Evolutionary conservation across 2,797 vertebrate species (phyloP), one percentile per base, ranked within the genome.

Genomic region (Acanthis flammea): DNA sequence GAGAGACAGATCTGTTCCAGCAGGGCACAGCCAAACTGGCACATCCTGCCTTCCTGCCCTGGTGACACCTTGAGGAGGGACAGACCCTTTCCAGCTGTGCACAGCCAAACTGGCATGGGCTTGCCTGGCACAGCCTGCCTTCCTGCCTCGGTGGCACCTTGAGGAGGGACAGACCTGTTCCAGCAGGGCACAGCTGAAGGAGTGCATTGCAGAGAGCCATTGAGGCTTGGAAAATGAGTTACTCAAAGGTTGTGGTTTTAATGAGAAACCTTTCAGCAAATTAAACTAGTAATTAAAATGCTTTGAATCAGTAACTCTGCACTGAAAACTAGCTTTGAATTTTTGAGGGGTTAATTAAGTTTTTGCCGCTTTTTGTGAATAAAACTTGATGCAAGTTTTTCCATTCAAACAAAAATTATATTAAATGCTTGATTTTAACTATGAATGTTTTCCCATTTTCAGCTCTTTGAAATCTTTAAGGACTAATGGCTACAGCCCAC

Each of bases 391-490:
- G n/a, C 19, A 54, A 23, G 16, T 73, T 86, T 91, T 88, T 50
- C 21, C 5, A 9, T 80, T 87, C 21, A 67, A 77, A 76, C 8
- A 33, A 41, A 67, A 89, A 45, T 19, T 23, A 87, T n/a, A 67
- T 80, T 0, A 80, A 87, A 62, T 88, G 16, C 54, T 80, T 87
- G 37, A 63, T 82, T n/a, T 86, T 93, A 93, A 86, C 60, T 85
- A 1, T 62, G n/a, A 91, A 47, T 90, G 17, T 92, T 87, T 90
- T 95, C 35, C 73, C 8, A 70, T 86, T 95, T 95, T 66, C 83
- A 92, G 70, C 66, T 67, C 33, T 48, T 81, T 92, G 74, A 86
- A 77, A 86, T 87, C 66, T 47, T 53, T 86, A 58, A 86, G 74
- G 54, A 78, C 37, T 90, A 73, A 63, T 61, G 50, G 39, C 77